Evolutionary conservation across 2,113 vertebrate species (phyloP).

Genomic region (Prinia subflava): DNA sequence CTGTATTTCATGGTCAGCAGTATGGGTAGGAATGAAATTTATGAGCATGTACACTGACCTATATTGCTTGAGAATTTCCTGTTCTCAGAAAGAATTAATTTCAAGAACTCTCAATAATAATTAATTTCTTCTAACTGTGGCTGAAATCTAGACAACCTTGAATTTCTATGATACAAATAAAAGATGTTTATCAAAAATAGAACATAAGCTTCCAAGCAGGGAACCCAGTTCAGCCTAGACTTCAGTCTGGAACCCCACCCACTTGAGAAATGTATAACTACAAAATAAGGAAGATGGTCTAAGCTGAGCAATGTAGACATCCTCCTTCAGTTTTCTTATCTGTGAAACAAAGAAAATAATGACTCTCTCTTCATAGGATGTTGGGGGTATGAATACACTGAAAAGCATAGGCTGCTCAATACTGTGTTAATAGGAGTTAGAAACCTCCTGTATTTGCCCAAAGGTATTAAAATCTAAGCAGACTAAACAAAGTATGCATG

Average conservation of each 20-base stretch:
- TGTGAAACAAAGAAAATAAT: neutral
- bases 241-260: neutral
- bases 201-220: neutral
- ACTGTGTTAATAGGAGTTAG: neutral
- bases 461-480: neutral
- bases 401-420: neutral
- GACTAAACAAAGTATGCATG: neutral
- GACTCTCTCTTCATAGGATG: neutral
- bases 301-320: neutral
- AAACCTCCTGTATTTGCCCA: neutral
- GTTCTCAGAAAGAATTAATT: neutral
- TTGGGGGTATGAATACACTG: neutral
- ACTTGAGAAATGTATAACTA: neutral
- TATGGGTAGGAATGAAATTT: neutral
- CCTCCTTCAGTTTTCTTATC: neutral
- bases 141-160: neutral
- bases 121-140: neutral
- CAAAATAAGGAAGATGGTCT: neutral
- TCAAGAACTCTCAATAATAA: neutral
- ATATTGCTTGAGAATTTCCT: neutral
- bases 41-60: neutral
- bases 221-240: neutral
- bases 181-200: neutral
- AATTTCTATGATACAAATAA: neutral
- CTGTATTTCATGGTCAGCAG: neutral